Base-by-base conservation (phyloP, 2,113 vertebrate genomes). In the Pao palembangensis region DNA sequence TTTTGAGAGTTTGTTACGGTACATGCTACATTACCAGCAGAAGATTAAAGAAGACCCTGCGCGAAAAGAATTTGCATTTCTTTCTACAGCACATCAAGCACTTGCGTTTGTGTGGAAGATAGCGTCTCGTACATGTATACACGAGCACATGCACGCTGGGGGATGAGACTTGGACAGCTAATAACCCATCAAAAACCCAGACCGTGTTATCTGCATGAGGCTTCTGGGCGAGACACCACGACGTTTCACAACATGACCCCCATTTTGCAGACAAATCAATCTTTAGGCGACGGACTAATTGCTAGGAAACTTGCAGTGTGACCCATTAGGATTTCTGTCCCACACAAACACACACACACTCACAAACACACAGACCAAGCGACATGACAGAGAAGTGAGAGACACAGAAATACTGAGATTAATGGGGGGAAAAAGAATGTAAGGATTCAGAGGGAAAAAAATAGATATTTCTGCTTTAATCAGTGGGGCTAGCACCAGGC, bases 221-320 rank as follows among this genome's bases (percentile, higher is more conserved):
- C 76, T 61, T 58, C 19, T 6, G 11, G 58, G 64, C 74, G 49
- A 70, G 63, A 75, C 51, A 46, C 61, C 67, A 67, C 8, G 55
- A 75, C 43, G 56, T 65, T 70, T 73, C 75, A 54, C 77, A 61
- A 75, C 65, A 64, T 73, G 81, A 81, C 56, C 68, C 78, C 79
- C 70, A 74, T 81, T 84, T 76, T 67, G 51, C 72, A 74, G 79
- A 84, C 79, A 80, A 79, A 84, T 88, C 84, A 82, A 82, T 85
- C 71, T 61, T 42, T 23, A 57, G 73, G 51, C 58, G 66, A 73
- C 55, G 16, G 60, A 62, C 82, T 84, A 87, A 88, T 87, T 82
- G 74, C 78, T 66, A 77, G 67, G 54, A 82, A 80, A 76, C 67
- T 69, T 69, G 0, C 77, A 70, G 80, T 52, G 53, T 71, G 75